These are phyloP conservation scores for Hemicentrotus pulcherrimus DNA, from an alignment of 35 echinoderm and acorn worm species.

Conservation along the genomic window DNA sequence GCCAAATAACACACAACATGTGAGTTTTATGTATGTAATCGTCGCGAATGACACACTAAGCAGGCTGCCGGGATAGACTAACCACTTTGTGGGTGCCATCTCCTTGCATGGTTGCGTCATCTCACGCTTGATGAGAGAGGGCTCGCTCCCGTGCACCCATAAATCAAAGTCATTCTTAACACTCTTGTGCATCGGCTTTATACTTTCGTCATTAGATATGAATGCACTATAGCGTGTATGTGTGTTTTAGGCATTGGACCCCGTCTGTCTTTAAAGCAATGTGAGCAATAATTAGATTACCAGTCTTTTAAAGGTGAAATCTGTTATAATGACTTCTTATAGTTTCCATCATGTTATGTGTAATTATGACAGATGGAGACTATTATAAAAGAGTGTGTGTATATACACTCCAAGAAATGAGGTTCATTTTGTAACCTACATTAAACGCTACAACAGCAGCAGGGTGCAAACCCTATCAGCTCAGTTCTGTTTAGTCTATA, in stretches of 20 bases:
- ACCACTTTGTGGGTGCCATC: background rate
- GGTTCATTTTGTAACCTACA: no score
- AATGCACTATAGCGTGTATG: background rate
- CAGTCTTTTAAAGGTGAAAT: background rate
- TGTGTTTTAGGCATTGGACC: background rate
- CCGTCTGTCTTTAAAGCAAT: background rate
- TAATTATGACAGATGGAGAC: no score
- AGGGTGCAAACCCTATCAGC: no score
- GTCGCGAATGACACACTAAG: background rate
- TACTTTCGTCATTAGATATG: background rate
- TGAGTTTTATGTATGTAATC: no score
- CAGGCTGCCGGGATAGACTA: background rate
- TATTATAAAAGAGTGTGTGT: no score
- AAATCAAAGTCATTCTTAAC: conserved; percentile 4
- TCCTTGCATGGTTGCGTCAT: background rate
- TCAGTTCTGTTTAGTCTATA: no score
- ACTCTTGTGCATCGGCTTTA: background rate
- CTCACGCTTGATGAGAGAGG: background rate
- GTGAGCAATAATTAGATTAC: background rate
- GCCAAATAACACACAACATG: no score
- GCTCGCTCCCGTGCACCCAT: background rate
- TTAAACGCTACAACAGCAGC: no score
- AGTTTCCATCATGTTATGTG: no score
- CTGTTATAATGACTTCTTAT: no score
- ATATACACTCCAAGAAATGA: no score